Evolutionary conservation across 2,113 vertebrate genomes (phyloP).

Genomic region (Ageneiosus marmoratus): DNA sequence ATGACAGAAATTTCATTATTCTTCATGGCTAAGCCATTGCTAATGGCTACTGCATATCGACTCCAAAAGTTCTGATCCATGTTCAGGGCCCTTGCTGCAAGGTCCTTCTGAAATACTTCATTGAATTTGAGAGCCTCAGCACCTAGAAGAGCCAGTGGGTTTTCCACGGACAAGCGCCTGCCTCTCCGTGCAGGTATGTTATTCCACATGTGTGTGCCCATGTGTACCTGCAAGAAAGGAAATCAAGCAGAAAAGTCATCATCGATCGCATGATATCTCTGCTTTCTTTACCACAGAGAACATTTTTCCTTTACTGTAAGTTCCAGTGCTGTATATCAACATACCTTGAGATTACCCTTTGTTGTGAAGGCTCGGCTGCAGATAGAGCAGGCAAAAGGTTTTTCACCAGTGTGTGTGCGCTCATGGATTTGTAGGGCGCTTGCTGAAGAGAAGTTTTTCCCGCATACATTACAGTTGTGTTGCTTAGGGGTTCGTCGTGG

Average conservation of each 20-base stretch:
- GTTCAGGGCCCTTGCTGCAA: conserved; percentile 91
- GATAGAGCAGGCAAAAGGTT: conserved; percentile 95
- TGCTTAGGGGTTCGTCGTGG: conserved; percentile 89
- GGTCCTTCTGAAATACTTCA: conserved; percentile 95
- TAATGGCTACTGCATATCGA: conserved; percentile 93
- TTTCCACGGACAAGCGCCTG: conserved; percentile 92
- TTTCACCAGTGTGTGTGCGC: conserved; percentile 97
- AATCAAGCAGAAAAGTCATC: not conserved
- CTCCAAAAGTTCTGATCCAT: conserved; percentile 95
- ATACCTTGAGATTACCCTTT: conserved; percentile 98
- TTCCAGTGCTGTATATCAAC: not conserved
- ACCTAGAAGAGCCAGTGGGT: conserved; percentile 91
- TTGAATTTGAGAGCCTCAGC: conserved; percentile 91
- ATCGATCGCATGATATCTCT: not conserved
- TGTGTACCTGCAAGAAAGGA: conserved; percentile 85
- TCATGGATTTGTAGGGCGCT: conserved; percentile 99
- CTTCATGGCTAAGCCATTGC: conserved; percentile 91
- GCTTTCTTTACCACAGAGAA: not conserved
- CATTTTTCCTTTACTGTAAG: not conserved
- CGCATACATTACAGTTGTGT: conserved; percentile 95
- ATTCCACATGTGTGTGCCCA: conserved; percentile 99
- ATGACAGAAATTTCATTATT: conserved; percentile 99
- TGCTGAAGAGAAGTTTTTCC: conserved; percentile 98
- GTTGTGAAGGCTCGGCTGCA: conserved; percentile 98
- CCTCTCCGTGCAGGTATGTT: conserved; percentile 91